Evolutionary conservation across 2,113 vertebrate genomes (phyloP), one percentile per base, ranked within the genome.

Genomic region (Brachirus orientalis): DNA sequence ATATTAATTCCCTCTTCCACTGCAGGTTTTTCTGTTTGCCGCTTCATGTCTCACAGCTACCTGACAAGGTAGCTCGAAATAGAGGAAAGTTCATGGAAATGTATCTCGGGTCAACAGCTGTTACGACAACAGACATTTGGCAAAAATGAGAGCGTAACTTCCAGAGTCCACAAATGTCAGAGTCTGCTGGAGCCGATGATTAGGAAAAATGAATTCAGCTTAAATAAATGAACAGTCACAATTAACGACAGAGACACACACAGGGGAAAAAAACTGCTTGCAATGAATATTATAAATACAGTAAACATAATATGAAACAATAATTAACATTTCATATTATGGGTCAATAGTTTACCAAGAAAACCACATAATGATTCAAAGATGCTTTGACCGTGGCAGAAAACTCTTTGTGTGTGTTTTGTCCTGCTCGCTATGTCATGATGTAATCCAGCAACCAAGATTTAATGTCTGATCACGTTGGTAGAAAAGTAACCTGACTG

Each of bases 81-180:
- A 62, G 68, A 84, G 62, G 63, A 82, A 86, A 86, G 88, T 89
- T 90, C 84, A 89, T 80, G 54, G 60, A 73, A 61, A 69, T 75
- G 56, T 54, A 79, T 77, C 69, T 61, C 16, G 44, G 86, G 80
- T 87, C 82, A 86, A 37, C 72, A 47, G 70, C 63, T 74, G 56
- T 52, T 81, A 58, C 67, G 37, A 61, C 62, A 85, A 72, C 70
- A 72, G 63, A 67, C 50, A 55, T 65, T 66, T 76, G 61, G 69
- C 63, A 78, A 79, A 81, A 22, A 65, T 57, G 45, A 45, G 50
- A 63, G 51, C 66, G 74, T 48, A 75, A 74, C 64, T 71, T 81
- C 70, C 84, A 87, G 68, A 88, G 81, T 84, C 67, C 75, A 75
- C 17, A 57, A 36, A 63, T 68, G 67, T 48, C 68, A 84, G 50